Base-by-base conservation (phyloP, 2,797 vertebrate species). In the Poeciliopsis turneri region DNA sequence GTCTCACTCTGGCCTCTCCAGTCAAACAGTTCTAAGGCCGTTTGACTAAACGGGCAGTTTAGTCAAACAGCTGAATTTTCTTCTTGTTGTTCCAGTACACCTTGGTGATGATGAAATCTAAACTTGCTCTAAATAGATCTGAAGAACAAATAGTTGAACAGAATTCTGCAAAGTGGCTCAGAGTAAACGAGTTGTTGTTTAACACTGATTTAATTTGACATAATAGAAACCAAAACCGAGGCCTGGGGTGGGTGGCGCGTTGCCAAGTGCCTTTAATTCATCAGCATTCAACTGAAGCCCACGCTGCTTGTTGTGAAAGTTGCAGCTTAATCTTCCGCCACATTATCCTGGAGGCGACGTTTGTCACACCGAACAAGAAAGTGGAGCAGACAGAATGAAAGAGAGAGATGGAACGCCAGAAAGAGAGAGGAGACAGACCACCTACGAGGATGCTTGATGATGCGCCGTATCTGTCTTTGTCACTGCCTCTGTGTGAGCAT, bases 401-500 rank as follows among this genome's bases (percentile, higher is more conserved):
- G 81, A 83, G 78, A 84, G 81, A 86, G 87, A 86, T 61, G 59
- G 83, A 81, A 82, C 64, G 85, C 76, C 41, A 83, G 82, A 81
- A 82, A 83, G 66, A 80, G 80, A 81, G 83, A 80, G 79, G 72
- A 89, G 78, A 86, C 78, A 78, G 91, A 91, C 92, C 92, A 91
- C 92, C 92, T 93, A 92, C 88, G 75, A 93, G 84, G 89, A 78
- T 5, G 78, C 82, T 84, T 82, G 86, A 90, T 88, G 88, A 87
- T 90, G 89, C 9, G 11, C 77, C 75, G 80, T 61, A 87, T 90
- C 87, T 74, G 85, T 84, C 86, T 92, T 89, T 92, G 91, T 94
- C 76, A 45, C 79, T n/a, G 76, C 45, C 46, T 79, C 45, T 78
- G 57, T 87, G 76, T 78, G 75, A 71, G 51, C 79, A 79, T 84